These are phyloP conservation scores for Sesamia inferens DNA, from an alignment of 2,888 invertebrate species.

Conservation along the genomic window DNA sequence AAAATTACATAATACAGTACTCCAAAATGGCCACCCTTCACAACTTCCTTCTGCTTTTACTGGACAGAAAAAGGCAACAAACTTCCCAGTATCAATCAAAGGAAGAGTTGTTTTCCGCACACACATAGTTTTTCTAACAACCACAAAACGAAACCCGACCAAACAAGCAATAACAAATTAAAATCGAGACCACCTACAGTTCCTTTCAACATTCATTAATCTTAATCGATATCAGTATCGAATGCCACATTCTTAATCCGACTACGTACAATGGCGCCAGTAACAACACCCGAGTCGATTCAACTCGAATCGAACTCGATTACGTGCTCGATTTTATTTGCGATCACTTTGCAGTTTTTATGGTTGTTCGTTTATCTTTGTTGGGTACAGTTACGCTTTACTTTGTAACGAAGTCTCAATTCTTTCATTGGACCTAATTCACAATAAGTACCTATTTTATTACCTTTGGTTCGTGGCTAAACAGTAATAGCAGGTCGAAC, in stretches of 20 bases:
- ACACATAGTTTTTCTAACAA: neutral
- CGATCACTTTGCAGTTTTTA: conserved; percentile 26
- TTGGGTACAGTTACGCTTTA: conserved; percentile 4
- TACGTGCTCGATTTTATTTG: conserved; percentile 45
- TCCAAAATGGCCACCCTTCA: too few relatives aligned
- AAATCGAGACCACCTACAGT: conserved; percentile 2
- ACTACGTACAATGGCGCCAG: conserved; percentile 31
- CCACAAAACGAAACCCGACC: neutral
- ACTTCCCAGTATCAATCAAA: too few relatives aligned
- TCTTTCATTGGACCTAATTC: neutral
- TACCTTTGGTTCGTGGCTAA: neutral
- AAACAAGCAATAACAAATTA: conserved; percentile 15
- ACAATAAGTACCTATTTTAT: neutral
- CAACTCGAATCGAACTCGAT: conserved; percentile 39
- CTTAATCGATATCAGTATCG: conserved; percentile 46
- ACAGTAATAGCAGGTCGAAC: neutral
- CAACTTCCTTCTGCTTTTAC: too few relatives aligned
- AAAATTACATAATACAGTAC: too few relatives aligned
- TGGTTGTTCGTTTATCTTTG: conserved; percentile 4
- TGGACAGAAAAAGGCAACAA: too few relatives aligned
- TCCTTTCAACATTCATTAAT: conserved; percentile 13
- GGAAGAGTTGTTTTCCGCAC: too few relatives aligned
- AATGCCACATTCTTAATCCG: conserved; percentile 42
- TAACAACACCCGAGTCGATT: conserved; percentile 44
- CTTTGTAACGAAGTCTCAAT: neutral